Evolutionary conservation across 2,113 vertebrate species (phyloP).

Genomic region (Dicentrarchus labrax): DNA sequence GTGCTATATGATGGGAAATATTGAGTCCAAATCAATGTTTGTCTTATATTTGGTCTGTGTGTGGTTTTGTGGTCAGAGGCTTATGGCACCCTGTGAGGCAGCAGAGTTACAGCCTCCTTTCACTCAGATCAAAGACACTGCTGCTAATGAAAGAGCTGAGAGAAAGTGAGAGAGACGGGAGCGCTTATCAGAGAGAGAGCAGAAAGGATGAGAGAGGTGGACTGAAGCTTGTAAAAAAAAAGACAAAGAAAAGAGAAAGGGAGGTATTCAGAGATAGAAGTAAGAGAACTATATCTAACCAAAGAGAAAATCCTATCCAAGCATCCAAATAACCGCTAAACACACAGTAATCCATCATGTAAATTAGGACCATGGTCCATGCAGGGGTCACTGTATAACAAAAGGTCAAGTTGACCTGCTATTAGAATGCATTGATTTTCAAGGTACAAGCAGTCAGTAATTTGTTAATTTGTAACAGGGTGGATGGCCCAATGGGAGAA

Average conservation of each 20-base stretch:
- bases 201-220: not conserved
- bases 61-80: not conserved
- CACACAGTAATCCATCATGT: not conserved
- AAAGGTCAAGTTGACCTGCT: no score
- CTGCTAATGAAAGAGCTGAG: conserved; percentile 11
- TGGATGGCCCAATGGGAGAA: no score
- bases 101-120: conserved; percentile 17
- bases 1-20: conserved; percentile 9
- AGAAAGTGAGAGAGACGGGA: not conserved
- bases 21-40: not conserved
- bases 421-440: no score
- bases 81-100: not conserved
- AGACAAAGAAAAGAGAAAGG: not conserved
- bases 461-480: no score
- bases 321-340: not conserved
- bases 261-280: no score
- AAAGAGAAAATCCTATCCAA: not conserved
- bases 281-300: not conserved
- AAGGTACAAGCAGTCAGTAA: no score
- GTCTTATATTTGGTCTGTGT: not conserved
- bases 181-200: conserved; percentile 8
- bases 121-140: conserved; percentile 33
- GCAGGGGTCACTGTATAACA: no score
- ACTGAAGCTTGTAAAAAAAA: not conserved
- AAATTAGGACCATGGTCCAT: not conserved